Base-by-base conservation (phyloP, 2,888 invertebrate species). In the Chelonus formosanus region DNA sequence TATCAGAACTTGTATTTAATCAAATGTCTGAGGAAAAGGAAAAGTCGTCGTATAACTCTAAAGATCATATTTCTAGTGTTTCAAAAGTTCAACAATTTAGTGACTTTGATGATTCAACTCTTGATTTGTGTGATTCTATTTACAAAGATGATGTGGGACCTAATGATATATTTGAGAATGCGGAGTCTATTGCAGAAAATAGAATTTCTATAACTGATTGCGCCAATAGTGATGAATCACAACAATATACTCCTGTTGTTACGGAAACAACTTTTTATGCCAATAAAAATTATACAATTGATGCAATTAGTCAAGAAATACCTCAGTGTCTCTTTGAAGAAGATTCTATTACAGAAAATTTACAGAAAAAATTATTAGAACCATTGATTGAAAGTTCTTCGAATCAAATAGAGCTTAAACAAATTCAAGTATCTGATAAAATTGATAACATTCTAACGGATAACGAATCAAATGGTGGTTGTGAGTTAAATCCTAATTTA, bases 321-420 rank as follows among this genome's bases (percentile, higher is more conserved):
- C 74, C 74, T 1, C 67, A 65, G 3, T 73, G 71, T 58, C 62
- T 74, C 3, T 74, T 74, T 68, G 74, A 71, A 43, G 74, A 74
- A 44, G 74, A 74, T 60, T 74, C 71, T 0, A 71, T 67, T 53
- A 52, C 65, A 0, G 43, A 70, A 35, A 52, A 60, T 34, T 44
- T 45, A 36, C 40, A 59, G 8, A 65, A 54, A 5, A 68, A 52
- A 58, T n/a, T 4, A 3, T 10, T 3, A 20, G 63, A 60, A 35
- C 34, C 52, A 34, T 52, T 53, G 5, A 47, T 59, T 20, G 45
- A 57, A 5, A 34, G 5, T 50, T 7, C 10, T 6, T 40, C 48
- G 20, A 7, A 48, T 32, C 20, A 20, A 2, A 20, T 20, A 2
- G 20, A 20, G 20, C 20, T 2, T 20, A 20, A 20, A 20, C 20